A percentile compares a stretch with the other conserved stretches of the same genome.
phyloP scores from a whole-genome alignment of 2,113 vertebrate species.

The Prochilodus magdalenae region DNA sequence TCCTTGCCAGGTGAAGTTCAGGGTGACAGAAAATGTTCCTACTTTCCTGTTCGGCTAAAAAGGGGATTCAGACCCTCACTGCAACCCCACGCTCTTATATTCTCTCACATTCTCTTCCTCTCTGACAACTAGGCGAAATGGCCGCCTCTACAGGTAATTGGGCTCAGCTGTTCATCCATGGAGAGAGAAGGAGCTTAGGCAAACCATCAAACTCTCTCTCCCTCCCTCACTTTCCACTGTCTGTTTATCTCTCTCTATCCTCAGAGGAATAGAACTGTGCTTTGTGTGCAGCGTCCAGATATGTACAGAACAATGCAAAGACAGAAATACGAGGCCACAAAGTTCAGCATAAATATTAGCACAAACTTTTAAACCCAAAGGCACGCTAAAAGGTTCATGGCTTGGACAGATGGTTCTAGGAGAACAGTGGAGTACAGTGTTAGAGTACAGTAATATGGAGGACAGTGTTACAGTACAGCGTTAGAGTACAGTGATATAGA shows the following conservation, averaged over 20 bases:
- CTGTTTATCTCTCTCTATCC: background rate
- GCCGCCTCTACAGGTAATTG: slow-evolving; percentile 58
- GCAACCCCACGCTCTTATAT: background rate
- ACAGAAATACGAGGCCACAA: background rate
- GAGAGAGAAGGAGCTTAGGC: slow-evolving; percentile 35
- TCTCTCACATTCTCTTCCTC: slow-evolving; percentile 22
- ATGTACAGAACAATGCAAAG: background rate
- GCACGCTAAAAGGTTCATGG: too few species aligned
- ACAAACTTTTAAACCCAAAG: background rate
- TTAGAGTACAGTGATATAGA: too few species aligned
- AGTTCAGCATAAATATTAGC: background rate
- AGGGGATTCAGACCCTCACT: background rate
- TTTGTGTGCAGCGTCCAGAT: background rate
- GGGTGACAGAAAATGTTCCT: background rate
- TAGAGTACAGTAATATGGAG: too few species aligned
- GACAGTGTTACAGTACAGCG: too few species aligned
- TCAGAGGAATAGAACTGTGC: background rate
- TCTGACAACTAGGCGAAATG: slow-evolving; percentile 45
- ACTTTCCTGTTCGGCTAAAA: background rate
- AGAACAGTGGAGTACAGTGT: too few species aligned
- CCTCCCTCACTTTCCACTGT: background rate
- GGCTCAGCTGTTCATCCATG: slow-evolving; percentile 61
- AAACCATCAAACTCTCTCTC: background rate
- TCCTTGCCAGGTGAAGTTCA: too few species aligned
- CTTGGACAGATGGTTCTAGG: too few species aligned